Evolutionary conservation across 2,888 invertebrate genomes (phyloP).

Genomic region (Dyspetes luteomarginatus): DNA sequence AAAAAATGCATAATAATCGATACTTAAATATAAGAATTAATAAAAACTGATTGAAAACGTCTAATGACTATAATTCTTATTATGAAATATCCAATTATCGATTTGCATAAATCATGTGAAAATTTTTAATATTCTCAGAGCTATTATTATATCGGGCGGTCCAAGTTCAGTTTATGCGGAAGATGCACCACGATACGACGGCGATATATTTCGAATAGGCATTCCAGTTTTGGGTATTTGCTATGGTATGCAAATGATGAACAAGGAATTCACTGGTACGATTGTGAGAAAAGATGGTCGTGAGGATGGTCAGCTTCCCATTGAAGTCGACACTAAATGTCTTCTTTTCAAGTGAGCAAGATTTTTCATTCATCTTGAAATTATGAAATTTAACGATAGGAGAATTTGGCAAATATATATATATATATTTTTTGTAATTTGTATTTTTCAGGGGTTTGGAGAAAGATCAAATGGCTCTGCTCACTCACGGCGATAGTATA

Average conservation of each 20-base stretch:
- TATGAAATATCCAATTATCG: too few relatives aligned
- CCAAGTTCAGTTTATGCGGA: slow-evolving; percentile 98
- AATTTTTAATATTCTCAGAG: slow-evolving; percentile 85
- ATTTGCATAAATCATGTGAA: not conserved
- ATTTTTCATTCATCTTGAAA: not conserved
- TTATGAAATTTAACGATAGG: not conserved
- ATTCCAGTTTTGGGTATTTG: slow-evolving; percentile 98
- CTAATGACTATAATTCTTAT: slow-evolving; percentile 14
- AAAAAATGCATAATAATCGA: too few relatives aligned
- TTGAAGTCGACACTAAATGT: slow-evolving; percentile 94
- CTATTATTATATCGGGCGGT: slow-evolving; percentile 98
- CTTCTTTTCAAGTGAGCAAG: slow-evolving; percentile 94
- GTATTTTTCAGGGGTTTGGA: slow-evolving; percentile 90
- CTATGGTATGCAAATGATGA: slow-evolving; percentile 99
- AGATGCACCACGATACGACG: slow-evolving; percentile 97
- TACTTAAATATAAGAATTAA: too few relatives aligned
- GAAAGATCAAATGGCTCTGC: slow-evolving; percentile 93
- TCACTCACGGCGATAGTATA: slow-evolving; percentile 99
- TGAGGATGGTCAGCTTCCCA: slow-evolving; percentile 96
- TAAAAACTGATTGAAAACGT: too few relatives aligned
- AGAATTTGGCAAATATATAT: slow-evolving; percentile 6
- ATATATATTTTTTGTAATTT: too few relatives aligned
- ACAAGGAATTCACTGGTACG: slow-evolving; percentile 98
- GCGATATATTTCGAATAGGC: slow-evolving; percentile 97
- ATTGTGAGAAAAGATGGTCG: slow-evolving; percentile 93